Base-by-base conservation (phyloP, 2,113 vertebrate genomes). In the Pterocles orientalis region DNA sequence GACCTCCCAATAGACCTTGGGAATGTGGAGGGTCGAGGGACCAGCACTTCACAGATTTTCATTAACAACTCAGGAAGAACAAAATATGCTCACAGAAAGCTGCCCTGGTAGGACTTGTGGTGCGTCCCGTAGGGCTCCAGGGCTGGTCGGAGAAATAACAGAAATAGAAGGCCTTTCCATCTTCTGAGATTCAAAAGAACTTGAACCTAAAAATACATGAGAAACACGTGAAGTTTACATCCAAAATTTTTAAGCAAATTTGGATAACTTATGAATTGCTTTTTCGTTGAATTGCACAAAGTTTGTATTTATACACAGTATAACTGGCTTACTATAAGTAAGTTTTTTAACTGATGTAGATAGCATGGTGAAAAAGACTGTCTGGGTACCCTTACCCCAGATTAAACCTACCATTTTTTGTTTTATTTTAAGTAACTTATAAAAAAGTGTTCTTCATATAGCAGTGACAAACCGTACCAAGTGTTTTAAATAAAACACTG, bases 111-210 rank as follows among this genome's bases (percentile, higher is more conserved):
- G 98, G 57, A 99, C 98, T 95, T 99, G 98, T 39, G 99, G 99
- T 82, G 99, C 98, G 94, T 99, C 99, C 97, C 98, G 98, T 43
- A 99, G 98, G 50, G 99, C 98, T 96, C 99, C 99, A 25, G 99
- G 99, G 96, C 99, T 99, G 58, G 99, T 99, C 0, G 99, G 99
- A 93, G 99, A 99, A 98, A 99, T 99, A 94, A 99, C 99, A 70
- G 99, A 99, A 98, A 99, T 99, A n/a, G 99, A 99, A 81, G 99
- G 99, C 69, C 99, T 98, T 71, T 99, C 99, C 99, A 99, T 99
- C 98, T 99, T 99, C 97, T 99, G 99, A 79, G 99, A 99, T 98
- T 99, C 99, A 97, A 99, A 99, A 86, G 99, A 99, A 98, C 99
- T 99, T 58, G 99, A 99, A 97, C 99, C 99, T 97, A 98, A 97